phyloP scores from a whole-genome alignment of 37 sponge, comb jelly and placozoan species.

The Beroe forskalii region DNA sequence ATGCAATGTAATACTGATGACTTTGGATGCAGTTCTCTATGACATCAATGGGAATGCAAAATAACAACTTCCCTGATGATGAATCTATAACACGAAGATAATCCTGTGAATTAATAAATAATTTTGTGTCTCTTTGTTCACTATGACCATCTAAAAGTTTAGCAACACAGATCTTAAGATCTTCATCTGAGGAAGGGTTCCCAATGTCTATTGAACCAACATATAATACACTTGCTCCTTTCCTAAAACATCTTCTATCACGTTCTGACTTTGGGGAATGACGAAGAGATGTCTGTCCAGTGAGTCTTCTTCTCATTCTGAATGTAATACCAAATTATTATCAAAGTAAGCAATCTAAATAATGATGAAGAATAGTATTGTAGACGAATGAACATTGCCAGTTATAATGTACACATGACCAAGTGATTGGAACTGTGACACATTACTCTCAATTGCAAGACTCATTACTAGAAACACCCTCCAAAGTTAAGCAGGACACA shows the following conservation, averaged over 20 bases:
- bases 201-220: constrained; percentile 7
- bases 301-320: too few species aligned
- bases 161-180: not conserved
- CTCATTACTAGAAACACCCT: too few species aligned
- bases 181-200: not conserved
- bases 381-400: too few species aligned
- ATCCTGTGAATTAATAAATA: constrained; percentile 13
- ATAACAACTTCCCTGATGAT: not conserved
- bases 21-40: not conserved
- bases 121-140: not conserved
- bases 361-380: too few species aligned
- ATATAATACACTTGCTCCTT: not conserved
- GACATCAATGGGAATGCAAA: constrained; percentile 12
- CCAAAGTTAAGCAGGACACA: too few species aligned
- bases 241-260: not conserved
- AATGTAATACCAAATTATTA: too few species aligned
- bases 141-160: not conserved
- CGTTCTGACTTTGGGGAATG: not conserved
- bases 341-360: too few species aligned
- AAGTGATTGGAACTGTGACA: too few species aligned
- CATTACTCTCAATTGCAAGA: too few species aligned
- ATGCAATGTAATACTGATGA: not conserved
- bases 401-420: too few species aligned
- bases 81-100: not conserved
- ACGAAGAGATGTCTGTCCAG: not conserved